Evolutionary conservation across 2,113 vertebrate genomes (phyloP).

Genomic region (Anarhynchus alexandrinus): DNA sequence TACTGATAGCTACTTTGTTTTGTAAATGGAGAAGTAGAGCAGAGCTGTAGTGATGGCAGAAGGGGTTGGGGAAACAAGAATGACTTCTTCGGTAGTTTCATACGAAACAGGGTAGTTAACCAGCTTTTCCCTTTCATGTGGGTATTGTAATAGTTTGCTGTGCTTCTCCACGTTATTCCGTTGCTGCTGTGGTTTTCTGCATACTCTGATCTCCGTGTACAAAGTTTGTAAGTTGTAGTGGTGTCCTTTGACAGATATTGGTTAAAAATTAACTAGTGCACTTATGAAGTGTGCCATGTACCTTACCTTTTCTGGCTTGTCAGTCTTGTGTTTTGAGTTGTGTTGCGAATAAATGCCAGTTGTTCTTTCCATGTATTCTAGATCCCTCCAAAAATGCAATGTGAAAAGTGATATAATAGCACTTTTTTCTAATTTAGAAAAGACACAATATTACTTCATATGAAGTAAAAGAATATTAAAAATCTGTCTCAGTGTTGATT

Average conservation of each 20-base stretch:
- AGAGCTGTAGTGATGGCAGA: background rate
- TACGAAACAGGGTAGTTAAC: background rate
- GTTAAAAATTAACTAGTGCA: background rate
- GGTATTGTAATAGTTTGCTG: background rate
- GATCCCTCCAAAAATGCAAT: background rate
- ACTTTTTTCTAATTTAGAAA: background rate
- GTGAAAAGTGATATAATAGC: background rate
- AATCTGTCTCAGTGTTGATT: background rate
- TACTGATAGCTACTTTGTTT: background rate
- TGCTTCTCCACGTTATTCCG: background rate
- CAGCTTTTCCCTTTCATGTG: background rate
- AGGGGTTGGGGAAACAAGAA: background rate
- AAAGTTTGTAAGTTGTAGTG: background rate
- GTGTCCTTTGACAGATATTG: background rate
- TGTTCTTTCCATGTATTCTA: background rate
- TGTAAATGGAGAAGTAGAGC: background rate
- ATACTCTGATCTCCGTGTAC: background rate
- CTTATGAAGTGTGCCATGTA: background rate
- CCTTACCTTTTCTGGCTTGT: background rate
- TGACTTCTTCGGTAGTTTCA: background rate
- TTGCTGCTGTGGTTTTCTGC: background rate
- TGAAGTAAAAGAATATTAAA: background rate
- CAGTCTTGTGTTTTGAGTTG: background rate
- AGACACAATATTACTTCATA: background rate
- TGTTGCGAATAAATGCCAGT: background rate